Conservation (phyloP, 2,797 vertebrate genomes). For the Rhinella marina region DNA sequence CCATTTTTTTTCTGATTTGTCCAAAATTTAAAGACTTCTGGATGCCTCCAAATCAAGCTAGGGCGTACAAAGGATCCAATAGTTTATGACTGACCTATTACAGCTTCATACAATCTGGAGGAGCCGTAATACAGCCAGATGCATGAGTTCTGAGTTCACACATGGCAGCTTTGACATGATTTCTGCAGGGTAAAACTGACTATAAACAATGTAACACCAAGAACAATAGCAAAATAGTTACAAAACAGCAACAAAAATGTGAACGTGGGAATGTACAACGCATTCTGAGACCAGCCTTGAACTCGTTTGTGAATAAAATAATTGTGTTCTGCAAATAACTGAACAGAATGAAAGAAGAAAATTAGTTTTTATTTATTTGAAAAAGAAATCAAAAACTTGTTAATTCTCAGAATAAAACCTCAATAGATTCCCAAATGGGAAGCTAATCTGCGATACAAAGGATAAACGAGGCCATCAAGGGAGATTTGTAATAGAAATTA, state of each 20-base stretch:
- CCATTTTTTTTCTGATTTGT: too few species aligned
- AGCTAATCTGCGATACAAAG: conserved; percentile 8
- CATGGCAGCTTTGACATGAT: neutral
- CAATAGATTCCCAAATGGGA: conserved; percentile 15
- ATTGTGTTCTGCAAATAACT: neutral
- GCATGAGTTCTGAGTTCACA: neutral
- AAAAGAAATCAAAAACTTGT: conserved; percentile 1
- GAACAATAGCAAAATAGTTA: neutral
- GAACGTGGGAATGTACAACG: neutral
- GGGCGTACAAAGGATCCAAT: too few species aligned
- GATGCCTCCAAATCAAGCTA: too few species aligned
- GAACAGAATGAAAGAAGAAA: neutral
- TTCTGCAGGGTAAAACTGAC: neutral
- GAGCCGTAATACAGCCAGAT: too few species aligned
- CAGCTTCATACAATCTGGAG: too few species aligned
- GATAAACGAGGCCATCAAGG: conserved; percentile 7
- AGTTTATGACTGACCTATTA: too few species aligned
- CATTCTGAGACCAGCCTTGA: neutral
- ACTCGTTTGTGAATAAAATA: neutral
- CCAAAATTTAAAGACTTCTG: too few species aligned
- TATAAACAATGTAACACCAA: neutral
- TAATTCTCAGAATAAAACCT: neutral
- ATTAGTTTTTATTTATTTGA: conserved; percentile 17
- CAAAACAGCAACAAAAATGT: neutral
- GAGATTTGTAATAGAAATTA: neutral